Evolutionary conservation across 2,888 invertebrate genomes (phyloP), one percentile per base, ranked within the genome.

Genomic region (Xestia ashworthii): DNA sequence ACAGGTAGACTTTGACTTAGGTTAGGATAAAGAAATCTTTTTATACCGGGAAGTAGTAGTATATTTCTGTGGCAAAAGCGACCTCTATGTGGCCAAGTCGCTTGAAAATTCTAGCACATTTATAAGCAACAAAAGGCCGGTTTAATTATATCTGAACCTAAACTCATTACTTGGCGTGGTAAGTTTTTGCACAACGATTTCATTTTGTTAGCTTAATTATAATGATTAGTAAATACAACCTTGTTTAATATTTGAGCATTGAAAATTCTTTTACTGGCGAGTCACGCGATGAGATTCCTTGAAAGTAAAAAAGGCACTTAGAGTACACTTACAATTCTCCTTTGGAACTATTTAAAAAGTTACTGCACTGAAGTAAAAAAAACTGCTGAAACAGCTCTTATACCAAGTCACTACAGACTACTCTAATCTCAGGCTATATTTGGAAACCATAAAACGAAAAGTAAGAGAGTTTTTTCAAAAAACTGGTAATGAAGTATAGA

Each of bases 131-230:
- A 71, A 87, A 86, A 75, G 85, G 82, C 77, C 25, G 62, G 53
- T 73, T 85, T 85, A 85, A 87, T 87, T 84, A 86, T 79, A 77
- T 64, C 60, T 62, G 44, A 85, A 48, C 73, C 68, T 66, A 58
- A 83, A 85, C 69, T 82, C 83, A 82, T 82, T 85, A 82, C 64
- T 68, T 62, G 60, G 60, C 55, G 48, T 60, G 55, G 78, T 72
- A 58, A 46, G 82, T 82, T 55, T 83, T 85, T 83, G 70, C 83
- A 78, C 73, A 78, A 77, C 70, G 46, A 73, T 85, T 83, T 86
- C 58, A 73, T 83, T 81, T 73, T 50, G 50, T 77, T n/a, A 46
- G 38, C 32, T 48, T 81, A 75, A 82, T 85, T 83, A 82, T 65
- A 82, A 55, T 73, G 64, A 77, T 82, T 82, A 70, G 69, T 70